Conservation (phyloP, 1,140 invertebrate genomes). For the Drosophila melanogaster region Release_6_plus_ISO1_MT NT_033777.3:13598001-13598500, state of each 20-base stretch:
- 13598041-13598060: not conserved
- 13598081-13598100: constrained; percentile 17
- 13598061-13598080: not conserved
- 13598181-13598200: constrained; percentile 48
- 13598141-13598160: constrained; percentile 22
- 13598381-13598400: constrained; percentile 12
- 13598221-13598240: constrained; percentile 82
- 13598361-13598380: constrained; percentile 13
- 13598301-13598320: constrained; percentile 77
- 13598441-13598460: constrained; percentile 26
- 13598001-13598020: constrained; percentile 46
- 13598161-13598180: constrained; percentile 2
- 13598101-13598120: constrained; percentile 28
- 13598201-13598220: constrained; percentile 45
- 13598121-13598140: constrained; percentile 10
- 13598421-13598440: constrained; percentile 13
- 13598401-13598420: constrained; percentile 41
- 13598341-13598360: not conserved
- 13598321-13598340: constrained; percentile 68
- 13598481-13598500: constrained; percentile 20
- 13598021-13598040: constrained; percentile 33
- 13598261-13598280: constrained; percentile 76
- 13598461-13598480: constrained; percentile 8
- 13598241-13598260: constrained; percentile 78
- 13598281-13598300: constrained; percentile 68